phyloP scores from a whole-genome alignment of 2,888 invertebrate species.

The Parnassius orleans region DNA sequence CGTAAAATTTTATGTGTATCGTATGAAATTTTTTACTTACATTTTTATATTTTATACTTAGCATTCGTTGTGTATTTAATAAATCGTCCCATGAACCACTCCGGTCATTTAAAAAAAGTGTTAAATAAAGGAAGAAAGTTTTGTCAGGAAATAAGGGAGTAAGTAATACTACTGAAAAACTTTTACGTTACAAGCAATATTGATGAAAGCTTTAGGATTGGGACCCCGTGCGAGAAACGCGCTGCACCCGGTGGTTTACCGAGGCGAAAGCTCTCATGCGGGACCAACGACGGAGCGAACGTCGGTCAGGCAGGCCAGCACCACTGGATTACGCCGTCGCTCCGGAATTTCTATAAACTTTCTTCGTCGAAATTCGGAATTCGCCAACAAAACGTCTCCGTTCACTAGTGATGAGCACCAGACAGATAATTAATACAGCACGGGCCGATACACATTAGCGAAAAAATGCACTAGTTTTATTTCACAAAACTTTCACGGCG shows the following conservation, averaged over 20 bases:
- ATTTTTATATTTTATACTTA: no score
- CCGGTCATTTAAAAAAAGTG: no score
- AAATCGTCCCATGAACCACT: no score
- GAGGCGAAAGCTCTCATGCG: slow-evolving; percentile 67
- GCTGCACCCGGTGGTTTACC: slow-evolving; percentile 46
- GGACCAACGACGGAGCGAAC: slow-evolving; percentile 53
- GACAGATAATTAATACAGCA: slow-evolving; percentile 32
- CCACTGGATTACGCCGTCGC: slow-evolving; percentile 56
- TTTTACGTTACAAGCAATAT: slow-evolving; percentile 61
- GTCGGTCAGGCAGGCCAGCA: slow-evolving; percentile 39
- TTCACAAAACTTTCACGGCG: slow-evolving; percentile 74
- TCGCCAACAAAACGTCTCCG: slow-evolving; percentile 53
- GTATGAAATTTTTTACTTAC: no score
- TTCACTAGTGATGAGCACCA: slow-evolving; percentile 58
- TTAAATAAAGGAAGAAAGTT: slow-evolving; percentile 45
- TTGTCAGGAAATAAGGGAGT: slow-evolving; percentile 55
- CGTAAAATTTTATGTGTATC: no score
- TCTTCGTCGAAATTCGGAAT: slow-evolving; percentile 75
- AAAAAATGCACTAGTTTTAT: slow-evolving; percentile 54
- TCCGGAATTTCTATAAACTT: slow-evolving; percentile 56
- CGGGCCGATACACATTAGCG: slow-evolving; percentile 39
- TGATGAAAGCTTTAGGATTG: slow-evolving; percentile 59
- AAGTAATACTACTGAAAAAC: slow-evolving; percentile 61
- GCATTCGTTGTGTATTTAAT: no score
- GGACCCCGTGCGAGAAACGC: slow-evolving; percentile 48